These are phyloP conservation scores for Chromobotia macracanthus DNA, from an alignment of 2,797 vertebrate species.

Conservation along the genomic window DNA sequence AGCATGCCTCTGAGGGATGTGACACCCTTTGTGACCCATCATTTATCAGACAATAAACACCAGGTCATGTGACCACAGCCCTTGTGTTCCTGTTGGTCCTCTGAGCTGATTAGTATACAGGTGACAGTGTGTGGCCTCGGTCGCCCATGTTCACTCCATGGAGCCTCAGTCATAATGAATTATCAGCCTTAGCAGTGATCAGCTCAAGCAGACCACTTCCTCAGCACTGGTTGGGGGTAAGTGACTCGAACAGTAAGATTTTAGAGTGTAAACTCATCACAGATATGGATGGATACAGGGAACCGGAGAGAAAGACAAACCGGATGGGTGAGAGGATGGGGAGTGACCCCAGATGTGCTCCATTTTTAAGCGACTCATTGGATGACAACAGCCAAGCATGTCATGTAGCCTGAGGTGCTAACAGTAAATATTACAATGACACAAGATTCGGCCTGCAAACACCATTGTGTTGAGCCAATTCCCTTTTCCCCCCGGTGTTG, in stretches of 20 bases:
- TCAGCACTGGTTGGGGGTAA: slow-evolving; percentile 43
- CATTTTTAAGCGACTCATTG: slow-evolving; percentile 71
- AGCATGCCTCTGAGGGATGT: slow-evolving; percentile 81
- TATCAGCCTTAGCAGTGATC: slow-evolving; percentile 73
- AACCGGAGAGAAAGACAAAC: slow-evolving; percentile 8
- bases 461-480: slow-evolving; percentile 76
- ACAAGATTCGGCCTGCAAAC: slow-evolving; percentile 81
- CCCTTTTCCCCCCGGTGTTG: slow-evolving; percentile 70
- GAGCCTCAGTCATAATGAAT: slow-evolving; percentile 72
- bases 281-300: slow-evolving; percentile 33
- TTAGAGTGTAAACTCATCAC: slow-evolving; percentile 52
- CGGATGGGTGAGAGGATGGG: slow-evolving; percentile 60
- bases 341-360: slow-evolving; percentile 77
- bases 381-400: slow-evolving; percentile 77
- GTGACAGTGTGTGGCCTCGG: slow-evolving; percentile 65
- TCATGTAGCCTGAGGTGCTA: slow-evolving; percentile 81
- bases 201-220: slow-evolving; percentile 69
- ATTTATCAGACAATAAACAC: slow-evolving; percentile 83
- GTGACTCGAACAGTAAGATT: slow-evolving; percentile 11
- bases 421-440: slow-evolving; percentile 84
- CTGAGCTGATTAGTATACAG: slow-evolving; percentile 75
- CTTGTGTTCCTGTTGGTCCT: slow-evolving; percentile 67
- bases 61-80: slow-evolving; percentile 70
- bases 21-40: slow-evolving; percentile 85
- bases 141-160: slow-evolving; percentile 42